phyloP scores from a whole-genome alignment of 2,888 invertebrate species.

The Hypolimnas misippus region DNA sequence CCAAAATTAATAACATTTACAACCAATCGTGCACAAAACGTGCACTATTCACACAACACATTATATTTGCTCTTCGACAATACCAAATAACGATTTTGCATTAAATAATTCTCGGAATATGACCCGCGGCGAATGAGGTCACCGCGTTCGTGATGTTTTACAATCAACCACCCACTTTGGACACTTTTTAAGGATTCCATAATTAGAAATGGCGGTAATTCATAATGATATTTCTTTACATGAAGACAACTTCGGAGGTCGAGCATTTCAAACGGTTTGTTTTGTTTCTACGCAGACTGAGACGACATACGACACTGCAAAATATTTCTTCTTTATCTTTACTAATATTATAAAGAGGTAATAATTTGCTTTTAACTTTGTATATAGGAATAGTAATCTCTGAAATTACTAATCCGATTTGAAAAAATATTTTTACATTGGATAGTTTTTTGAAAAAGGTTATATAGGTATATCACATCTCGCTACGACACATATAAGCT shows the following conservation, averaged over 20 bases:
- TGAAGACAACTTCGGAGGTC: not conserved
- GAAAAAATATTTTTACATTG: too few species aligned
- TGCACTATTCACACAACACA: slow-evolving; percentile 23
- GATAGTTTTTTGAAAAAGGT: too few species aligned
- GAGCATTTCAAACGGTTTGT: too few species aligned
- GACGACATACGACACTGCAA: too few species aligned
- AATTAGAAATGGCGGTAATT: not conserved
- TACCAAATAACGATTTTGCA: slow-evolving; percentile 40
- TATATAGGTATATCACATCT: too few species aligned
- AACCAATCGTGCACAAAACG: slow-evolving; percentile 8
- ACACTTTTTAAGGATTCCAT: slow-evolving; percentile 16
- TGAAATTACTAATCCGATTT: too few species aligned
- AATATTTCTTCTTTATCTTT: too few species aligned
- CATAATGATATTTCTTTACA: not conserved
- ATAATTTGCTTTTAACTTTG: too few species aligned
- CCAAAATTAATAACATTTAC: not conserved
- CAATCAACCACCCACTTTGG: slow-evolving; percentile 10
- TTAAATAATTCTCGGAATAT: slow-evolving; percentile 40
- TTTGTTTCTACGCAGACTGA: too few species aligned
- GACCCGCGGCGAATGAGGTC: slow-evolving; percentile 43
- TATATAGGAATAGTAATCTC: too few species aligned
- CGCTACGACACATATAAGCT: too few species aligned
- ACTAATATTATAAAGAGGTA: too few species aligned
- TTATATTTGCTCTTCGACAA: slow-evolving; percentile 6
- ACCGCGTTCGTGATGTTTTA: slow-evolving; percentile 27